Evolutionary conservation across 2,888 invertebrate genomes (phyloP), one percentile per base, ranked within the genome.

Genomic region (Adela reaumurella): DNA sequence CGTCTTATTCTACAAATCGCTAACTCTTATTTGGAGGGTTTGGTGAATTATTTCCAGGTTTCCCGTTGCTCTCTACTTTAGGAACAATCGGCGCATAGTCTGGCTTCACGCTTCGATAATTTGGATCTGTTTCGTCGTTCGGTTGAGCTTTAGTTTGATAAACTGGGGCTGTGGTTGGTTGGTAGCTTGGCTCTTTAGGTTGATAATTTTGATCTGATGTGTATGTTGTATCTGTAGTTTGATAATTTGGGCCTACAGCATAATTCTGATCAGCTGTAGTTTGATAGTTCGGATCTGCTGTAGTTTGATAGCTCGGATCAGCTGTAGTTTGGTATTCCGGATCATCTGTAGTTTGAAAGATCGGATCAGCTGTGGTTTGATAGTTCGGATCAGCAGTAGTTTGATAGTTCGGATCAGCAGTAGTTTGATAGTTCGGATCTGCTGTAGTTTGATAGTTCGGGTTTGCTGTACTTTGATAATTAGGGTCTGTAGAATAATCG

Each of bases 81-180:
- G 24, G 24, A 8, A 50, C 49, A 19, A 17, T 19, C 19, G 44
- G 46, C 49, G 29, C 43, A 17, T 54, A 52, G 28, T 51, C 49
- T 35, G 52, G 51, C 16, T 52, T 49, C 14, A 45, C 45, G 41
- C 44, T 45, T 20, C 24, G 46, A 43, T 51, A 52, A n/a, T 47
- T 47, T 20, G 51, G 48, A 45, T 43, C 45, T 8, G 48, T 41
- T 29, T 49, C 46, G 2, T 11, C 46, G 17, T 49, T 46, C 8
- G 45, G 43, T 41, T 45, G 49, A 46, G 29, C 45, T 18, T 42
- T 11, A 24, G 41, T 35, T 29, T 17, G 17, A 19, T 24, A 24
- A 24, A 8, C 8, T 24, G 24, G 24, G 24, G 4, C 8, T 8
- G 8, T 8, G 8, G 4, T 24, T 24, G 24, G 24, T 24, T 24